phyloP scores from a whole-genome alignment of 2,888 invertebrate genomes.

The Cerastoderma edule region DNA sequence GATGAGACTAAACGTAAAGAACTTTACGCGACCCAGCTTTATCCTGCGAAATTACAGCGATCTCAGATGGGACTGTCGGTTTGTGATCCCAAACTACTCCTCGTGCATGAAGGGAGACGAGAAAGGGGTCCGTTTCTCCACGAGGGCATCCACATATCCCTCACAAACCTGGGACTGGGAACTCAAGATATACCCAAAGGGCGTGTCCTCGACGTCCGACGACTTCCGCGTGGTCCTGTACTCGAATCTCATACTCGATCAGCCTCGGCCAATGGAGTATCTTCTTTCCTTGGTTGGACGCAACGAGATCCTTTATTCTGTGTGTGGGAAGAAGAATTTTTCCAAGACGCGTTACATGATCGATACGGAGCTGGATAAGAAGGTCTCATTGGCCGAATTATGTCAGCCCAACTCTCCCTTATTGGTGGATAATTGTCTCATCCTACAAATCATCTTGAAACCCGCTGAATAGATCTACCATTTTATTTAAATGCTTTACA shows the following conservation, averaged over 20 bases:
- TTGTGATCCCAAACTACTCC: conserved; percentile 78
- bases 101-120: conserved; percentile 77
- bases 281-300: conserved; percentile 82
- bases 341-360: conserved; percentile 83
- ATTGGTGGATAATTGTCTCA: conserved; percentile 75
- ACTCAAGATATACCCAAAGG: conserved; percentile 82
- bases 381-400: conserved; percentile 79
- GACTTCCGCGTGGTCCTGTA: conserved; percentile 80
- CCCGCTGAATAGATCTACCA: conserved; percentile 73
- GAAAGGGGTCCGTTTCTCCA: conserved; percentile 81
- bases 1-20: conserved; percentile 76
- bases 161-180: conserved; percentile 84
- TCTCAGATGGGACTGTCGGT: conserved; percentile 84
- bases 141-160: conserved; percentile 83
- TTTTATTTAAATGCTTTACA: too few species aligned
- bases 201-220: conserved; percentile 76
- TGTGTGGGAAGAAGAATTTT: conserved; percentile 83
- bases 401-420: conserved; percentile 73
- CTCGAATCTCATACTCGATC: conserved; percentile 82
- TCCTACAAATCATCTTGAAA: conserved; percentile 77
- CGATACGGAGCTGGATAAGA: conserved; percentile 84
- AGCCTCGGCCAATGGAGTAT: conserved; percentile 82
- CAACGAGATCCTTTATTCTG: conserved; percentile 81
- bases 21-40: conserved; percentile 81
- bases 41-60: conserved; percentile 83